Percentiles rank a stretch among this genome's conserved stretches.
Evolutionary conservation across 2,888 invertebrate species (phyloP).

Genomic region (Dasysyrphus albostriatus): DNA sequence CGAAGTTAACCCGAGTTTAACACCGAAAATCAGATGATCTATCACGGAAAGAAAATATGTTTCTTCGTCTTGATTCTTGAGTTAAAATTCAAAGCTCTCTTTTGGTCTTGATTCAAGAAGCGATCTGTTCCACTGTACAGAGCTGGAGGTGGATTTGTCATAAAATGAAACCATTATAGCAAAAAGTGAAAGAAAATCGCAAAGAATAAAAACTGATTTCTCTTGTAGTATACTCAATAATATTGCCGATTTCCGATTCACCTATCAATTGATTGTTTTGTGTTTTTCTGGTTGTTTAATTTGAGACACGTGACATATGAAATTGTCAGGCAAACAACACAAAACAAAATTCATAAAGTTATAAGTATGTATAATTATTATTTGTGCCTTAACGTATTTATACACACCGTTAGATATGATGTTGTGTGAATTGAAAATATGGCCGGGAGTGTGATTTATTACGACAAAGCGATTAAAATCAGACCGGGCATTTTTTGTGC

Average conservation of each 20-base stretch:
- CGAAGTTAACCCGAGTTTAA: too few relatives aligned
- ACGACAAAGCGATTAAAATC: constrained; percentile 46
- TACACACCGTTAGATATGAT: not conserved
- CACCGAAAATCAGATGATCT: too few relatives aligned
- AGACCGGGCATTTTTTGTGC: constrained; percentile 25
- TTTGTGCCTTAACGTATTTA: not conserved
- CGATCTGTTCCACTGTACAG: not conserved
- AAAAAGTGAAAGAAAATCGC: not conserved
- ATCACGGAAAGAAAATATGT: too few relatives aligned
- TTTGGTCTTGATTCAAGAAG: too few relatives aligned
- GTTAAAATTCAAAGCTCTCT: too few relatives aligned
- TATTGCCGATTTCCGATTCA: constrained; percentile 60
- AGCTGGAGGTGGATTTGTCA: not conserved
- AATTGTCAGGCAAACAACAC: constrained; percentile 20
- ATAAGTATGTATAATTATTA: not conserved
- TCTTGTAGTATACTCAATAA: constrained; percentile 2
- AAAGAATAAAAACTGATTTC: not conserved
- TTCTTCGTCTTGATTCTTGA: too few relatives aligned
- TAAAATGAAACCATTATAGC: not conserved
- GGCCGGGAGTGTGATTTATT: constrained; percentile 55
- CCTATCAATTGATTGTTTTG: constrained; percentile 12
- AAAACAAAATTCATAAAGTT: not conserved
- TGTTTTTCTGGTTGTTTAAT: not conserved
- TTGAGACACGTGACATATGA: constrained; percentile 27
- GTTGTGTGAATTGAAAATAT: constrained; percentile 7